These are phyloP conservation scores for Cyclopterus lumpus DNA, from an alignment of 2,797 vertebrate genomes.

Conservation along the genomic window DNA sequence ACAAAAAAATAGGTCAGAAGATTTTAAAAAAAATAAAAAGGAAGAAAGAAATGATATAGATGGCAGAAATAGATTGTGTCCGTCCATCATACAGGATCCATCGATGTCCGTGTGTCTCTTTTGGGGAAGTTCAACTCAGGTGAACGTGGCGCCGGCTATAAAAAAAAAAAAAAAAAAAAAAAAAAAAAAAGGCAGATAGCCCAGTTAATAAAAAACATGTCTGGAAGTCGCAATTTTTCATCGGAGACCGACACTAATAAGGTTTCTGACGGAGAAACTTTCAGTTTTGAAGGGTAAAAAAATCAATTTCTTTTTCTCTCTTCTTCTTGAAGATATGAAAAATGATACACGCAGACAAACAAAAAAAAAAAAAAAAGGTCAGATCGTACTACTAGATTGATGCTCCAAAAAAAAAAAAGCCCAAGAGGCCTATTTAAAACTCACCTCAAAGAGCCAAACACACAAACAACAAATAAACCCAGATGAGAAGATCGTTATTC, in stretches of 20 bases:
- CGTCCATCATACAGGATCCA: conserved; percentile 47
- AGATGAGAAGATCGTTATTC: conserved; percentile 15
- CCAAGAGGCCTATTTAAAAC: conserved; percentile 35
- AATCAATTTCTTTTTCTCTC: conserved; percentile 15
- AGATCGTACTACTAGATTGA: not conserved
- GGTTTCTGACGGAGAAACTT: conserved; percentile 18
- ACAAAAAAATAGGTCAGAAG: conserved; percentile 10
- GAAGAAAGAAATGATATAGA: too few species aligned
- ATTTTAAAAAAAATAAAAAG: not conserved
- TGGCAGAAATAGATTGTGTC: conserved; percentile 1
- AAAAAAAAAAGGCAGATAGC: too few species aligned
- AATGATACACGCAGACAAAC: not conserved
- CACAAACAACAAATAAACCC: conserved; percentile 25
- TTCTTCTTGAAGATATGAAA: conserved; percentile 26
- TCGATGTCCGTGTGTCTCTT: conserved; percentile 31
- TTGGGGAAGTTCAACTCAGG: too few species aligned
- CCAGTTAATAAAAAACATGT: conserved; percentile 11
- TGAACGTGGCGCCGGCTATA: too few species aligned
- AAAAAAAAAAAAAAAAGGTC: conserved; percentile 4
- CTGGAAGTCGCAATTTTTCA: conserved; percentile 22
- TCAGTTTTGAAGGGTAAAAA: conserved; percentile 28
- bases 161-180: too few species aligned
- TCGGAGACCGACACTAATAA: conserved; percentile 8
- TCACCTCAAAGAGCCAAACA: conserved; percentile 35
- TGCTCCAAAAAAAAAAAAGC: conserved; percentile 30